A percentile compares a stretch with the other conserved stretches of the same genome.
These are phyloP conservation scores for Xenotilapia longispinis DNA, from an alignment of 2,113 vertebrate species.

Conservation along the genomic window DNA sequence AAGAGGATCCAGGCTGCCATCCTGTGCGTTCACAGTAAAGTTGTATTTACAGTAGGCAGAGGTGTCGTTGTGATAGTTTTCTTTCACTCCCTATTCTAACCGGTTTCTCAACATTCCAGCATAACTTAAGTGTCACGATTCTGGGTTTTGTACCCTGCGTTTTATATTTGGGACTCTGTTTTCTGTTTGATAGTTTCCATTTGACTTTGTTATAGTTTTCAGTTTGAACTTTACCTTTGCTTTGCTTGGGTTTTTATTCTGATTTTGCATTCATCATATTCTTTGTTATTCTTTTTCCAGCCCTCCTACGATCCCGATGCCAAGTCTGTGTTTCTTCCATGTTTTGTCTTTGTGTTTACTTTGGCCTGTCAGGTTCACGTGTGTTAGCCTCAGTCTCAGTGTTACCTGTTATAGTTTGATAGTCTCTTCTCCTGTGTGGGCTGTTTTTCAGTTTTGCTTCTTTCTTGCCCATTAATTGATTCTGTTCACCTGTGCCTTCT, in stretches of 20 bases:
- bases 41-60: neutral
- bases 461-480: neutral
- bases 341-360: neutral
- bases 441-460: neutral
- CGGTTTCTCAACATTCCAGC: neutral
- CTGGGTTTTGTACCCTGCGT: fast-evolving
- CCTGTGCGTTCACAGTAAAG: neutral
- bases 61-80: fast-evolving
- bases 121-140: neutral
- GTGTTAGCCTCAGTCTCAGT: neutral
- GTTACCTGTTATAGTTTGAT: neutral
- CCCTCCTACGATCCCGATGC: fast-evolving
- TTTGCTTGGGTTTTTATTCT: neutral
- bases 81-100: neutral
- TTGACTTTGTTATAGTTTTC: neutral
- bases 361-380: neutral
- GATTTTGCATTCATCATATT: neutral
- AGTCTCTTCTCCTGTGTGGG: neutral
- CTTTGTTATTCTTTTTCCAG: neutral
- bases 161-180: neutral
- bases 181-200: neutral
- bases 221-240: neutral
- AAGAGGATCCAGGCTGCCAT: neutral
- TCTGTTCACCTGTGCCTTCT: neutral
- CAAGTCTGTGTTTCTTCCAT: neutral